Base-by-base conservation (phyloP, 2,113 vertebrate genomes). In the Girardinichthys multiradiatus region DNA sequence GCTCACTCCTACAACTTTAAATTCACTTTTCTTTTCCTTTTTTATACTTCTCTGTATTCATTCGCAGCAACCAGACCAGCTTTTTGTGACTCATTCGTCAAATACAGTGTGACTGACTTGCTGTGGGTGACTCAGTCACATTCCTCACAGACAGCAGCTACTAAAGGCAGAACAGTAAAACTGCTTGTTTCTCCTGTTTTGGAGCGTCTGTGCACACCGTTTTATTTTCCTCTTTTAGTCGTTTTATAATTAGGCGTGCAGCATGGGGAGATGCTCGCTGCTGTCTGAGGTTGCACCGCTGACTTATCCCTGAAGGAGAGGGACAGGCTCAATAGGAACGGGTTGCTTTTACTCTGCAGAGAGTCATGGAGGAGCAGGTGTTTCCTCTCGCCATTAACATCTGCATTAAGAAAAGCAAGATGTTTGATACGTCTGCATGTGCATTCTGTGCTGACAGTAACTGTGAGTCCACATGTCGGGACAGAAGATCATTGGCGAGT, bases 271-370 rank as follows among this genome's bases (percentile, higher is more conserved):
- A 35, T 4, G 17, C 76, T 57, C 64, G 73, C 2, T 45, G 24
- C 64, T 57, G 76, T 39, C 68, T 54, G 42, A 45, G 62, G 48
- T 11, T 33, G 54, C 7, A 6, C n/a, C 0, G n/a, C 66, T 68
- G 76, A 79, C 58, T 70, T 81, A 75, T 85, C 57, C 35, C 21
- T 45, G 42, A n/a, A 66, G 64, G 67, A 63, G 68, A 0, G 10
- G 65, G 5, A 31, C 30, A 0, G 15, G 76, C 74, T 68, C 63
- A 58, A 48, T n/a, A 60, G 72, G 0, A 12, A 14, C 21, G 15
- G 14, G 17, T 48, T 33, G 66, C 67, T 59, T 48, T 30, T 0
- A 12, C 13, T 61, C 35, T 27, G 69, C 17, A 0, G 24, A 45
- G 35, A 35, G 45, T 21, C 4, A 63, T 77, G 70, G 17, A 45